Base-by-base conservation (phyloP, 2,888 invertebrate genomes). In the Seira sanloemensis region DNA sequence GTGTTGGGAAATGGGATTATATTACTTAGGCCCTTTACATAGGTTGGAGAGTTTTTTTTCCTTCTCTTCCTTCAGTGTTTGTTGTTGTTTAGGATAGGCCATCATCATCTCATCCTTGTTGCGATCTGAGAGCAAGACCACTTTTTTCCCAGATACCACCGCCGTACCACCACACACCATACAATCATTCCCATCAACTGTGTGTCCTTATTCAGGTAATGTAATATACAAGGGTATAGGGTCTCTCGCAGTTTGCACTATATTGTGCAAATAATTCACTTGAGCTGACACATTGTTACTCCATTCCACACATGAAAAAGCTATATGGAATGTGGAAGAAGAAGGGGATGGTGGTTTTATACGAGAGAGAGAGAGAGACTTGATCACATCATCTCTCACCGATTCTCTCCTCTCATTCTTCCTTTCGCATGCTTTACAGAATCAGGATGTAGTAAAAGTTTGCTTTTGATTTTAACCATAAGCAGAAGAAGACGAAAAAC, bases 191-290 rank as follows among this genome's bases (percentile, higher is more conserved):
- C 75, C 81, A 76, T 81, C 71, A 76, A 81, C 25, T 81, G 71
- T 71, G 12, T 37, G 37, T 12, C 37, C 12, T 12, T 37, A 37
- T 12, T 71, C 81, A 81, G 81, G 81, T 81, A 81, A 71, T 69
- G 69, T 69, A 68, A 75, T 74, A 80, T 24, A 71, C 37, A 23
- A 37, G 37, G 37, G 5, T 37, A 37, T 37, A 37, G 37, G 37
- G 5, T 37, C 5, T 9, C 67, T 67, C 68, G 27, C 62, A 84
- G 79, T 84, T 72, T 84, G 76, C 74, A 69, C 80, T 83, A 73
- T 83, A 83, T 80, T 77, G 80, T 80, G 83, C 86, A 86, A 83
- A 86, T 86, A 86, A 86, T 80, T 86, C 83, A 86, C 86, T 86
- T 72, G 72, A 77, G 68, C 80, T 84, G 86, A 80, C 86, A 86